Conservation (phyloP, 2,797 vertebrate genomes). For the Channa striata region DNA sequence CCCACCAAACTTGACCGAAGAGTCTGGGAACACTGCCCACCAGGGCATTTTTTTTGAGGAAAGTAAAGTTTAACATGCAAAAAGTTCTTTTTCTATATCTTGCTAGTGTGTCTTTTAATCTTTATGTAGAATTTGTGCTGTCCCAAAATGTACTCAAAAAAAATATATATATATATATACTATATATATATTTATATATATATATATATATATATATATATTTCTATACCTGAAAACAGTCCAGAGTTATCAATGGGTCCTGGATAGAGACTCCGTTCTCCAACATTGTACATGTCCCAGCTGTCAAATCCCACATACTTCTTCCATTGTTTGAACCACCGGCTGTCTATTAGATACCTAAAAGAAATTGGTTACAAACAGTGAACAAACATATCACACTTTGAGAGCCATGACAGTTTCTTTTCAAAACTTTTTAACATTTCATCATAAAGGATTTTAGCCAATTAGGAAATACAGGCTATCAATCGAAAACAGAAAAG, state of each 20-base stretch:
- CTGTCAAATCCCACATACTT: slow-evolving; percentile 98
- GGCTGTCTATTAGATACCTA: slow-evolving; percentile 96
- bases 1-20: too few relatives aligned
- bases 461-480: not conserved
- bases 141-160: slow-evolving; percentile 1
- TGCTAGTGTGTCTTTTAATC: not conserved
- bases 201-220: too few relatives aligned
- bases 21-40: too few relatives aligned
- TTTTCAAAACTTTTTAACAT: not conserved
- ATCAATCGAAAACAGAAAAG: not conserved
- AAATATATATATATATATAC: too few relatives aligned
- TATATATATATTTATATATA: too few relatives aligned
- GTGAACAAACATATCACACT: slow-evolving; percentile 3
- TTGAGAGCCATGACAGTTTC: not conserved
- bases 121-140: not conserved
- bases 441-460: not conserved
- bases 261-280: slow-evolving; percentile 91
- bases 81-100: too few relatives aligned
- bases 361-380: slow-evolving; percentile 28
- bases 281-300: slow-evolving; percentile 95
- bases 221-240: slow-evolving; percentile 90
- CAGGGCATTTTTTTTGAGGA: too few relatives aligned
- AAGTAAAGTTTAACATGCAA: too few relatives aligned
- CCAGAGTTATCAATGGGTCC: slow-evolving; percentile 97
- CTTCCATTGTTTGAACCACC: slow-evolving; percentile 99